Conservation (phyloP, 2,888 invertebrate genomes). For the Polylopha cassiicola region DNA sequence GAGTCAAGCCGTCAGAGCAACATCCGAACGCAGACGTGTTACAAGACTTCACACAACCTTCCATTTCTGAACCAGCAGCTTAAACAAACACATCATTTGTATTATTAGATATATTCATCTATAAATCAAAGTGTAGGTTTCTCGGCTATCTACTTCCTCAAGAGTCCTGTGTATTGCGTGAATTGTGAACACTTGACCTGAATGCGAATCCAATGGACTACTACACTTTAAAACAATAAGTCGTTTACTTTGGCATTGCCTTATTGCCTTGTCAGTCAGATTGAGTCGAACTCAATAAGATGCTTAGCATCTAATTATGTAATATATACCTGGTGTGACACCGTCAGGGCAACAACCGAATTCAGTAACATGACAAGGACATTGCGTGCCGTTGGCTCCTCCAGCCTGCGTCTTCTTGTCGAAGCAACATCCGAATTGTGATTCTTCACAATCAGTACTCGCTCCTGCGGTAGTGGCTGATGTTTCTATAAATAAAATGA, state of each 20-base stretch:
- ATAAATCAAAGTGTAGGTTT: no score
- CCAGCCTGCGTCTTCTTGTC: slow-evolving; percentile 80
- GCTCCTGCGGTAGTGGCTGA: slow-evolving; percentile 30
- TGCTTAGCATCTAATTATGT: background rate
- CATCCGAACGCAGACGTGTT: slow-evolving; percentile 86
- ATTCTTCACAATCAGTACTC: slow-evolving; percentile 70
- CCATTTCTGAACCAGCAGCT: slow-evolving; percentile 82
- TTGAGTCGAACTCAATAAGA: no score
- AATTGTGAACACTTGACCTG: no score
- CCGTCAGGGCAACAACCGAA: slow-evolving; percentile 87
- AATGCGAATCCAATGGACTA: no score
- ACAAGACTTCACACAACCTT: slow-evolving; percentile 86
- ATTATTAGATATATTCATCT: no score
- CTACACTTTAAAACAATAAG: no score
- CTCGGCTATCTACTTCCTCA: no score
- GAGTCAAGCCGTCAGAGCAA: slow-evolving; percentile 88
- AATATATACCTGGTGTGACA: slow-evolving; percentile 73
- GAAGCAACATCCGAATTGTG: slow-evolving; percentile 85
- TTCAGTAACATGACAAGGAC: slow-evolving; percentile 78
- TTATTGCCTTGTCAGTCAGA: no score
- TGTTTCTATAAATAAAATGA: slow-evolving; percentile 13
- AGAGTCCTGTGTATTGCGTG: no score
- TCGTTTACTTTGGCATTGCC: no score
- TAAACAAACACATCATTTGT: no score
- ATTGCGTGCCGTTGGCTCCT: slow-evolving; percentile 81